A percentile compares a stretch with the other conserved stretches of the same genome.
Conservation (phyloP, 2,888 invertebrate genomes). For the Epiblema foenella region DNA sequence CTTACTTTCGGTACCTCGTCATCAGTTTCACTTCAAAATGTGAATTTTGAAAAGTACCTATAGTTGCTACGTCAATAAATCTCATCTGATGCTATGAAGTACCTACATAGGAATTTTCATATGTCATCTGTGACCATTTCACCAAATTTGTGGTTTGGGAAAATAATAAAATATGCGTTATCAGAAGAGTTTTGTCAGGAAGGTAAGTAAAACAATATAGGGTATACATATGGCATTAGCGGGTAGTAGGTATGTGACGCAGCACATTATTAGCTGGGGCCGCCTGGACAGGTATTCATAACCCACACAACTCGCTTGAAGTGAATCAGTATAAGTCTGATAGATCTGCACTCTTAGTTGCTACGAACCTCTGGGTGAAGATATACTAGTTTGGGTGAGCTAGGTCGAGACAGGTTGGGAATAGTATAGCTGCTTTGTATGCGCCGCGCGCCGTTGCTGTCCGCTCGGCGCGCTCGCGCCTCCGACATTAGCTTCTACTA, state of each 20-base stretch:
- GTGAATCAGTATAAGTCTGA: neutral
- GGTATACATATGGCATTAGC: conserved; percentile 60
- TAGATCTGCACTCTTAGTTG: neutral
- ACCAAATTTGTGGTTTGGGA: too few species aligned
- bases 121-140: too few species aligned
- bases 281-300: conserved; percentile 43
- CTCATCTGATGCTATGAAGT: too few species aligned
- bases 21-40: too few species aligned
- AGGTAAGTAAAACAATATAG: conserved; percentile 63
- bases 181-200: conserved; percentile 48
- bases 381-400: neutral
- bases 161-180: too few species aligned
- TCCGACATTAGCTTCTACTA: conserved; percentile 51
- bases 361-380: neutral
- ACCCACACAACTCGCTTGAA: neutral
- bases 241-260: conserved; percentile 67
- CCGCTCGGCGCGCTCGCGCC: conserved; percentile 58
- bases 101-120: too few species aligned
- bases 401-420: neutral
- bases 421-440: conserved; percentile 67
- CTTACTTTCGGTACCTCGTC: too few species aligned
- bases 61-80: too few species aligned
- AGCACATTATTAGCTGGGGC: conserved; percentile 74
- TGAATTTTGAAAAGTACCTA: too few species aligned
- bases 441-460: conserved; percentile 58